Evolutionary conservation across 1,140 invertebrate species (phyloP).

Genomic region (Thalassaphorura encarpata): DNA sequence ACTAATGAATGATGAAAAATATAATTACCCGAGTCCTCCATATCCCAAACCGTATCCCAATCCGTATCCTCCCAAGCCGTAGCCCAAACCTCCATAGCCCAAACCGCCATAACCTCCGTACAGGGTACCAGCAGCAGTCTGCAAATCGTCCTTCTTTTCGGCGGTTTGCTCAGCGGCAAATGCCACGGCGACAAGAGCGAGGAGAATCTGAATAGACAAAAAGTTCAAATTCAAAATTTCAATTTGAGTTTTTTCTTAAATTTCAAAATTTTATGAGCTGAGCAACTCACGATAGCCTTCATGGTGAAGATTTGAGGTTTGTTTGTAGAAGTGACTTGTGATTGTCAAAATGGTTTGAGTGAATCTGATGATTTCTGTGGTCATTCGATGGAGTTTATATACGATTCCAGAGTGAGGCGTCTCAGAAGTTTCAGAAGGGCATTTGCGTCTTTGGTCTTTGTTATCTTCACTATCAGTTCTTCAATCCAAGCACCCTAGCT

Average conservation of each 20-base stretch:
- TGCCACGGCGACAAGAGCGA: constrained; percentile 11
- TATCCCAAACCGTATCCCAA: background rate
- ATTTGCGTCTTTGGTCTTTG: too few species aligned
- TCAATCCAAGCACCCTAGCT: too few species aligned
- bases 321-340: too few species aligned
- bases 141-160: constrained; percentile 18
- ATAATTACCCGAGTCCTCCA: background rate
- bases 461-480: too few species aligned
- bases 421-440: too few species aligned
- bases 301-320: too few species aligned
- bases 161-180: constrained; percentile 12
- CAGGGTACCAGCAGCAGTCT: constrained; percentile 22
- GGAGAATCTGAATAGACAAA: background rate
- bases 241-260: background rate
- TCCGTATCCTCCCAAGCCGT: background rate
- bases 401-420: too few species aligned
- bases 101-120: constrained; percentile 12
- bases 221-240: background rate
- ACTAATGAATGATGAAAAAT: too few species aligned
- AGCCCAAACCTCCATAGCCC: background rate
- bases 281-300: background rate
- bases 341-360: too few species aligned
- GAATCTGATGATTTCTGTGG: too few species aligned
- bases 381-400: too few species aligned
- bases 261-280: background rate